Percentiles rank a stretch among this genome's conserved stretches.
These are phyloP conservation scores for Cataglyphis rosenhaueri DNA, from an alignment of 2,888 invertebrate species.

Conservation along the genomic window DNA sequence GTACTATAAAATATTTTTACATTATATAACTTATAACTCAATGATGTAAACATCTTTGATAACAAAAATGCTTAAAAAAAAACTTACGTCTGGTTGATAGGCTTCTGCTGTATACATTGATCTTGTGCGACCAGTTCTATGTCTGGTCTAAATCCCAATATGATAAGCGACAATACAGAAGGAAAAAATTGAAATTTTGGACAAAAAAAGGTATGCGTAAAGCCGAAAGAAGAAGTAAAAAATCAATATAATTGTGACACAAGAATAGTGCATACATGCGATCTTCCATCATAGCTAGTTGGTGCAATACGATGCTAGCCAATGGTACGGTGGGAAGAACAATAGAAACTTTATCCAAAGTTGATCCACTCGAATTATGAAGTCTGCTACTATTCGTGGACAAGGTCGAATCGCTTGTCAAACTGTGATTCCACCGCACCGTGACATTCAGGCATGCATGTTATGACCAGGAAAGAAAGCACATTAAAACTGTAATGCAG, in stretches of 20 bases:
- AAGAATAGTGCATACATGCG: constrained; percentile 84
- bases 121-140: constrained; percentile 81
- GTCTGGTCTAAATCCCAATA: constrained; percentile 81
- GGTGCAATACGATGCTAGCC: constrained; percentile 76
- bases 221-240: constrained; percentile 26
- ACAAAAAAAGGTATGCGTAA: constrained; percentile 35
- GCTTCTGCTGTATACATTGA: constrained; percentile 75
- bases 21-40: background rate
- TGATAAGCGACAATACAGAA: constrained; percentile 75
- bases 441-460: constrained; percentile 80
- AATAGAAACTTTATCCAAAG: constrained; percentile 61
- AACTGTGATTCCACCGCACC: constrained; percentile 75
- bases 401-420: constrained; percentile 66
- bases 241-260: constrained; percentile 39
- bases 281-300: constrained; percentile 82
- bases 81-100: constrained; percentile 80
- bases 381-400: constrained; percentile 43
- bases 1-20: background rate
- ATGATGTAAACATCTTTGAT: background rate
- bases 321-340: constrained; percentile 73
- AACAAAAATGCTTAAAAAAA: constrained; percentile 10
- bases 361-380: constrained; percentile 60
- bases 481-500: constrained; percentile 75
- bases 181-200: constrained; percentile 67
- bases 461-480: constrained; percentile 77